Conservation (phyloP, 2,888 invertebrate species). For the Theodoxus fluviatilis region DNA sequence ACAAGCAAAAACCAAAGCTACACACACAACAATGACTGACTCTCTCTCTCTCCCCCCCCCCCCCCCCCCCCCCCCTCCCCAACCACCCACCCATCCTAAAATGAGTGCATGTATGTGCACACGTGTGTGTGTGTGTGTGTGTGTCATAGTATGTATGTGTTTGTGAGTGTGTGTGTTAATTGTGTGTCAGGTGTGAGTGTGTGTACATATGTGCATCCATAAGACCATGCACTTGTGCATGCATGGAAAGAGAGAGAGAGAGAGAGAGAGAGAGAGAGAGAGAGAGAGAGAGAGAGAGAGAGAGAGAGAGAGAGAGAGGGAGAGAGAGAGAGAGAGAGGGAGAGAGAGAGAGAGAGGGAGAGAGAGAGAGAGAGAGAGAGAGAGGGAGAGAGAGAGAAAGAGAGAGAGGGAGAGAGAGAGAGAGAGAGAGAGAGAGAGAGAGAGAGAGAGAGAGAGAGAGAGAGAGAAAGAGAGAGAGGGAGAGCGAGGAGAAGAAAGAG, state of each 20-base stretch:
- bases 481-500: not conserved
- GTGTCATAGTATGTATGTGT: too few species aligned
- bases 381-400: constrained; percentile 3
- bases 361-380: constrained; percentile 8
- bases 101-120: too few species aligned
- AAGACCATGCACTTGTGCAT: too few species aligned
- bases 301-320: not conserved
- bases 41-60: too few species aligned
- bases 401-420: not conserved
- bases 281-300: not conserved
- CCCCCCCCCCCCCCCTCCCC: too few species aligned
- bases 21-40: too few species aligned
- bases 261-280: not conserved
- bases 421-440: not conserved
- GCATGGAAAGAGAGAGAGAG: not conserved
- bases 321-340: not conserved
- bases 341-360: not conserved
- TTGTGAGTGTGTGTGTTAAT: too few species aligned
- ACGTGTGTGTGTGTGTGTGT: too few species aligned
- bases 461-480: constrained; percentile 14
- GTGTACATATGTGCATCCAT: too few species aligned
- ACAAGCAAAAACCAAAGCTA: too few species aligned
- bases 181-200: too few species aligned
- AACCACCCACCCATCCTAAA: too few species aligned
- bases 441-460: constrained; percentile 13